A percentile compares a stretch with the other conserved stretches of the same genome.
Evolutionary conservation across 53 echinoderm and acorn worm genomes (phyloP).

Genomic region (Temnopleurus reevesii): DNA sequence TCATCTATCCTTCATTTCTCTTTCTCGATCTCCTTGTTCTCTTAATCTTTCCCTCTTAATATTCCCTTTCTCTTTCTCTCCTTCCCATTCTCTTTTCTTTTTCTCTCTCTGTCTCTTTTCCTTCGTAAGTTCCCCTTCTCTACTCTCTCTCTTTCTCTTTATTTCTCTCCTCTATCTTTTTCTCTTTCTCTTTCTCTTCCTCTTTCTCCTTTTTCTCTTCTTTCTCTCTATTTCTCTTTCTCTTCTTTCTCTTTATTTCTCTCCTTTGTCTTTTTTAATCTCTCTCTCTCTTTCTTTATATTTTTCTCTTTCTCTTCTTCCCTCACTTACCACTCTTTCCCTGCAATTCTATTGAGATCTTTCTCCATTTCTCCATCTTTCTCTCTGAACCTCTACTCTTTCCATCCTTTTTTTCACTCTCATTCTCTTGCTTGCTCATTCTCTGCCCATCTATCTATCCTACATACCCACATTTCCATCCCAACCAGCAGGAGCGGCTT

Average conservation of each 20-base stretch:
- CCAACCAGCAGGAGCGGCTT: constrained; percentile 82
- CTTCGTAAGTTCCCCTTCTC: too few relatives aligned
- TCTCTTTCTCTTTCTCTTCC: neutral
- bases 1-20: neutral
- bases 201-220: neutral
- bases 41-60: neutral
- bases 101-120: too few relatives aligned
- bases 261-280: neutral
- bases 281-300: neutral
- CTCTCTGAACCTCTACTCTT: neutral
- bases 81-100: neutral
- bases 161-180: neutral
- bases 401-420: neutral
- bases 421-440: neutral
- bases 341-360: constrained; percentile 32
- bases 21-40: neutral
- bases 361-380: constrained; percentile 22
- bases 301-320: constrained; percentile 36
- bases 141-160: neutral
- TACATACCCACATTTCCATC: neutral
- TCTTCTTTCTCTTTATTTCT: neutral
- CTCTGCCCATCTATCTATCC: constrained; percentile 37
- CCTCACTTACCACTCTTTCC: neutral
- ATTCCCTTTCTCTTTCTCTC: neutral
- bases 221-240: neutral